phyloP scores from a whole-genome alignment of 2,888 invertebrate genomes.

The Aplocera efformata region DNA sequence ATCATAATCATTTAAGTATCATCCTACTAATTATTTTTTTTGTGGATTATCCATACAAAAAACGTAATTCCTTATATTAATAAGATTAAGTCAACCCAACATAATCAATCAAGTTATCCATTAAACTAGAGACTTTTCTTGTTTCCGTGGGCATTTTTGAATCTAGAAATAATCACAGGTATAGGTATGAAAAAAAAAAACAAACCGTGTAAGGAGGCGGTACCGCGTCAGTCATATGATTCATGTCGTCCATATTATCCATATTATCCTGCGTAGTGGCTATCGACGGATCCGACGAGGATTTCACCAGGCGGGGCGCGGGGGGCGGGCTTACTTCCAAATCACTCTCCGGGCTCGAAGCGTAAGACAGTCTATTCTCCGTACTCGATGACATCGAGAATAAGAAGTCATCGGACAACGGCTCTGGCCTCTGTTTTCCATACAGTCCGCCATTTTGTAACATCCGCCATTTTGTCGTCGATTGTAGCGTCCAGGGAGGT shows the following conservation, averaged over 20 bases:
- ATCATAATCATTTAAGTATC: too few species aligned
- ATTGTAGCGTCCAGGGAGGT: conserved; percentile 63
- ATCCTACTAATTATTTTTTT: too few species aligned
- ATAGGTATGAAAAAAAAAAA: too few species aligned
- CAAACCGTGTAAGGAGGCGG: conserved; percentile 94
- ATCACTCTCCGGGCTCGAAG: conserved; percentile 97
- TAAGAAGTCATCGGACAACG: conserved; percentile 98
- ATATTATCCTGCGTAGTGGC: conserved; percentile 94
- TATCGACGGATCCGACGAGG: conserved; percentile 96
- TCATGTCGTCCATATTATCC: conserved; percentile 81
- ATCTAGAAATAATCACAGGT: too few species aligned
- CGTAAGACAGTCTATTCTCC: conserved; percentile 93
- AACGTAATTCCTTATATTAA: too few species aligned
- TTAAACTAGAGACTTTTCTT: too few species aligned
- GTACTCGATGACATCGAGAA: conserved; percentile 96
- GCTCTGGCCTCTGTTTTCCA: conserved; percentile 92
- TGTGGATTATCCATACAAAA: too few species aligned
- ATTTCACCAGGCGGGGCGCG: conserved; percentile 87
- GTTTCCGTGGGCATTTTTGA: too few species aligned
- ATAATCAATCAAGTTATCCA: too few species aligned
- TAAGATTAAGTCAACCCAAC: neutral
- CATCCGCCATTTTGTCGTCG: conserved; percentile 51
- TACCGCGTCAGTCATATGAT: conserved; percentile 82
- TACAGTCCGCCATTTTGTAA: conserved; percentile 43
- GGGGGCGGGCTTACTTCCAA: conserved; percentile 90